Percentiles rank a stretch among this genome's conserved stretches.
Conservation (phyloP, 2,797 vertebrate species). For the Diplodus puntazzo region DNA sequence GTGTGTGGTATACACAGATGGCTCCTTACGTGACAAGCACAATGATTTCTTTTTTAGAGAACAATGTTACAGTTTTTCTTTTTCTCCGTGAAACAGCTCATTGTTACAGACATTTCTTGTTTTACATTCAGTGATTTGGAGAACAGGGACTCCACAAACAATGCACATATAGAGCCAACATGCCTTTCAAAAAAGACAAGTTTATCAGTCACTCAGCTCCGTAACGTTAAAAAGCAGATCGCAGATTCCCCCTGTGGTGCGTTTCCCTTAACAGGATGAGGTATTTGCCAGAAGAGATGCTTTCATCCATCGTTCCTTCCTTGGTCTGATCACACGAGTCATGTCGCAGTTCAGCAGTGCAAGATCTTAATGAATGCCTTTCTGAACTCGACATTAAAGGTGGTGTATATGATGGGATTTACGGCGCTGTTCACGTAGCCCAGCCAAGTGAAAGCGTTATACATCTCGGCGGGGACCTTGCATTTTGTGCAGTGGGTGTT, state of each 20-base stretch:
- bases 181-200: constrained; percentile 53
- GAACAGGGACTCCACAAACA: constrained; percentile 67
- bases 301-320: constrained; percentile 44
- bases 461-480: constrained; percentile 93
- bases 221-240: constrained; percentile 46
- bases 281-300: constrained; percentile 71
- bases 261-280: constrained; percentile 76
- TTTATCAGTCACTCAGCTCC: constrained; percentile 52
- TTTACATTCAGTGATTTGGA: constrained; percentile 83
- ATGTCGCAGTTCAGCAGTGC: constrained; percentile 88
- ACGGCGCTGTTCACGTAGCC: constrained; percentile 99
- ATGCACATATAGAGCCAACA: constrained; percentile 63
- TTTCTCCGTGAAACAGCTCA: constrained; percentile 62
- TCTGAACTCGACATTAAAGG: constrained; percentile 98
- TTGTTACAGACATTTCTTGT: constrained; percentile 82
- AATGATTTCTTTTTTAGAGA: constrained; percentile 67
- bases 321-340: constrained; percentile 53
- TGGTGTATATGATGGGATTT: constrained; percentile 99
- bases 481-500: constrained; percentile 96
- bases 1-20: constrained; percentile 79
- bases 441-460: constrained; percentile 98
- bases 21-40: constrained; percentile 72
- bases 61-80: constrained; percentile 63
- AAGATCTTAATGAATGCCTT: constrained; percentile 99
- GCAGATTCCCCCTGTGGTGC: constrained; percentile 50